Base-by-base conservation (phyloP, 2,797 vertebrate species). In the Tarsius wallacei region DNA sequence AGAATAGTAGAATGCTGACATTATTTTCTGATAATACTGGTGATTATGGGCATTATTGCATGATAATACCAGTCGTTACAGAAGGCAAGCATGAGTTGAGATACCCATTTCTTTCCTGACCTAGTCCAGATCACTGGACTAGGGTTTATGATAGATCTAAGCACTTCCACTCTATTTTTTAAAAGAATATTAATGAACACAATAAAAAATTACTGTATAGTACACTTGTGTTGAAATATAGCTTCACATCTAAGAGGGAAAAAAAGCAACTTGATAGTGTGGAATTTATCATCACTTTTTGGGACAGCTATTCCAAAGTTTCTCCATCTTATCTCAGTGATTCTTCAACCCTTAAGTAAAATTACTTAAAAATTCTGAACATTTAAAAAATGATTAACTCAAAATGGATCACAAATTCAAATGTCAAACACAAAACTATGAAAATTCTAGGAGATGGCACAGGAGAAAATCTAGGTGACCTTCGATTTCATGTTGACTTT, bases 271-370 rank as follows among this genome's bases (percentile, higher is more conserved):
- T 42, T n/a, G 59, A n/a, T 33, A 66, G 13, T 26, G 63, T 63
- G 15, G 7, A 80, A 78, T 71, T 76, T 68, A 33, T 91, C 17
- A 76, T 36, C 26, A 93, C 21, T 78, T 31, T 90, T 73, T 71
- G 15, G 15, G 68, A 51, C 8, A 61, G 17, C 15, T 63, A 3
- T 84, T 61, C 31, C 63, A n/a, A 71, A 77, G 42, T 33, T 15
- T 86, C 63, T 42, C 42, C 7, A 6, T 42, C 42, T 42, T 61
- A 31, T 78, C 26, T 77, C 85, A 74, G 7, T 82, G 36, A 89
- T 61, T 83, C n/a, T 93, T 76, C 82, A 93, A 93, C 24, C 21
- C 5, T 87, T 61, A 80, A 61, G 7, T 70, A 22, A 95, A 89
- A 82, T 51, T 36, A 53, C 26, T 78, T 83, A 26, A 93, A 82